Evolutionary conservation across 2,797 vertebrate genomes (phyloP).

Genomic region (Columba guinea): DNA sequence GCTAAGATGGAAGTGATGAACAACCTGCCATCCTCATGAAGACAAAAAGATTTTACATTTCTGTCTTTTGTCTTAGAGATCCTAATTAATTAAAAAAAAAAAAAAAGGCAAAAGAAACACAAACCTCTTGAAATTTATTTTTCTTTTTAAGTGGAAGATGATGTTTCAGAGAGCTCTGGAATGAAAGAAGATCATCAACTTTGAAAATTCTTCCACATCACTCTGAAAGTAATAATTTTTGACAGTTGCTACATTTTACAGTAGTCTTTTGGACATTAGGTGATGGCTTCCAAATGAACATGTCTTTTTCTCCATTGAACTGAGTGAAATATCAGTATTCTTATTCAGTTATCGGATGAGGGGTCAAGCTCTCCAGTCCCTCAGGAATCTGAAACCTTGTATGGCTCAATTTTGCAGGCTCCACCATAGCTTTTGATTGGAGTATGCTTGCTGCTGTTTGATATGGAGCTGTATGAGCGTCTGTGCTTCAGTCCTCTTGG

Average conservation of each 20-base stretch:
- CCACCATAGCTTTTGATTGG: not conserved
- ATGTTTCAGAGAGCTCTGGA: not conserved
- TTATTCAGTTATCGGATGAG: not conserved
- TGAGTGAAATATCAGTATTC: not conserved
- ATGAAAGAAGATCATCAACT: not conserved
- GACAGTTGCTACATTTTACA: not conserved
- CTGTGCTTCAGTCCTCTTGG: not conserved
- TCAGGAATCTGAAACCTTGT: not conserved
- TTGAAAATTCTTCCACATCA: not conserved
- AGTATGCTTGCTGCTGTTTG: not conserved
- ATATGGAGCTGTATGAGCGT: not conserved
- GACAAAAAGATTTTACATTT: not conserved
- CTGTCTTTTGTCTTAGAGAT: not conserved
- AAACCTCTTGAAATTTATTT: not conserved
- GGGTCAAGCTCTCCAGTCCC: not conserved
- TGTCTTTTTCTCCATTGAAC: not conserved
- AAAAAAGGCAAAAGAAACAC: not conserved
- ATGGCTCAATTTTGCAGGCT: not conserved
- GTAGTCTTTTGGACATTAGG: not conserved
- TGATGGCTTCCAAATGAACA: not conserved
- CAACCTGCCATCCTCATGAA: not conserved
- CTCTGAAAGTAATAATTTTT: not conserved
- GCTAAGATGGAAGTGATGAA: not conserved
- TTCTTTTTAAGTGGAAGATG: not conserved
- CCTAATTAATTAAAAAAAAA: not conserved